Conservation (phyloP, 2,888 invertebrate species). For the Omphaloscelis lunosa region DNA sequence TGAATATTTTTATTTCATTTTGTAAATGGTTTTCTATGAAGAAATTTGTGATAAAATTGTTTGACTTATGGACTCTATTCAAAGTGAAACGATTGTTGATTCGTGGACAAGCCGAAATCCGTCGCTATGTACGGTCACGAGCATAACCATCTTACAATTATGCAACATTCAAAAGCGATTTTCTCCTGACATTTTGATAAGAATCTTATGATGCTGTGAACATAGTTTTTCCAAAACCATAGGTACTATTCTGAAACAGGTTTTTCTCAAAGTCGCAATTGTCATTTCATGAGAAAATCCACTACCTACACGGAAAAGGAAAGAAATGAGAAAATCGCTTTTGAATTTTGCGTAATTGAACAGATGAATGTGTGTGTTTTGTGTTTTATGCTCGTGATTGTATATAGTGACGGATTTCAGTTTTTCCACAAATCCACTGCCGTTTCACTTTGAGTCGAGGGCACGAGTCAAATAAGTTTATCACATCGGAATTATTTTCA, state of each 20-base stretch:
- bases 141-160: background rate
- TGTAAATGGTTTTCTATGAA: background rate
- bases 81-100: no score
- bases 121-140: background rate
- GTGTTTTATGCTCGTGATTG: background rate
- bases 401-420: background rate
- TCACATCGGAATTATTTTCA: no score
- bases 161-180: background rate
- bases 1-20: slow-evolving; percentile 28
- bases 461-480: background rate
- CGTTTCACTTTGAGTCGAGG: background rate
- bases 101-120: no score
- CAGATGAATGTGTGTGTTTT: no score
- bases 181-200: background rate
- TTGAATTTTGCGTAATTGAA: background rate
- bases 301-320: no score
- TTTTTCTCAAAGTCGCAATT: background rate
- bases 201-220: background rate
- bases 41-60: background rate
- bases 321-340: background rate
- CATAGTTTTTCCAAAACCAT: background rate
- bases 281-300: background rate
- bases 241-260: no score
- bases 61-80: background rate
- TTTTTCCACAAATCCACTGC: background rate